These are phyloP conservation scores for Amyelois transitella DNA, from an alignment of 1,140 invertebrate species.

Conservation along the genomic window DNA sequence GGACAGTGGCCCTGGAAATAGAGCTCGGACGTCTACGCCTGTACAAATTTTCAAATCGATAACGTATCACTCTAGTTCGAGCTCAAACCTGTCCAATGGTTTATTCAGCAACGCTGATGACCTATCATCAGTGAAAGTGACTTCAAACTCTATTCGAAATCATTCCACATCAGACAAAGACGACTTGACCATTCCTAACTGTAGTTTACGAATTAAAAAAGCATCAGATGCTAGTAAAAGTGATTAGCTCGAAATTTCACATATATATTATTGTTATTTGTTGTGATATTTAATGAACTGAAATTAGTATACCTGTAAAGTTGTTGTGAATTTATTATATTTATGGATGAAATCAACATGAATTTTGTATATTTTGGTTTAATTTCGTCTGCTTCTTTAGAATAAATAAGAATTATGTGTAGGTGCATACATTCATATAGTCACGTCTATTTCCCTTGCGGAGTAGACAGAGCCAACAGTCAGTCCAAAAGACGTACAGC, in stretches of 20 bases:
- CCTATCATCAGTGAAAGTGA: conserved; percentile 71
- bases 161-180: conserved; percentile 65
- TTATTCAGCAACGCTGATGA: conserved; percentile 72
- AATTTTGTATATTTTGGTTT: background rate
- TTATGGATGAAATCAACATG: conserved; percentile 6
- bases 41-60: conserved; percentile 67
- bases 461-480: too few relatives aligned
- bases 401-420: too few relatives aligned
- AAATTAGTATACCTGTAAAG: background rate
- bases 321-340: conserved; percentile 1
- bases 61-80: conserved; percentile 62
- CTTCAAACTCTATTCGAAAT: conserved; percentile 60
- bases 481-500: too few relatives aligned
- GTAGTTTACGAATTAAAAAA: conserved; percentile 61
- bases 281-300: background rate
- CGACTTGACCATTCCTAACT: conserved; percentile 67
- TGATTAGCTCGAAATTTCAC: conserved; percentile 26
- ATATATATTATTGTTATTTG: background rate
- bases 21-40: conserved; percentile 74
- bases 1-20: conserved; percentile 31
- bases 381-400: background rate
- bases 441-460: too few relatives aligned
- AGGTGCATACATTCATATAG: too few relatives aligned
- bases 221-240: conserved; percentile 56
- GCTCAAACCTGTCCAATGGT: conserved; percentile 59